phyloP scores from a whole-genome alignment of 2,113 vertebrate genomes.

The Colaptes auratus region DNA sequence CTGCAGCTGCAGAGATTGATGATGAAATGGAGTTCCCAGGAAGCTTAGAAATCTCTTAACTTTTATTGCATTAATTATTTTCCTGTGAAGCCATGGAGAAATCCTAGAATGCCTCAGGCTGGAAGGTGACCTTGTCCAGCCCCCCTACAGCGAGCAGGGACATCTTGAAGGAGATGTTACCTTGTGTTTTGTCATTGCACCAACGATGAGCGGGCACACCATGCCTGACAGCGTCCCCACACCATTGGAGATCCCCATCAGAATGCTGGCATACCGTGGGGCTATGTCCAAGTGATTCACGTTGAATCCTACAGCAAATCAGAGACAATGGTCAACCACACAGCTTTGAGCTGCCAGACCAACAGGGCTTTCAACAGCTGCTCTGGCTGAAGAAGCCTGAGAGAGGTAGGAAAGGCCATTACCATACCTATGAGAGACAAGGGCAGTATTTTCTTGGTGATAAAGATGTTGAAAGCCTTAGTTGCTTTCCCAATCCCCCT shows the following conservation, averaged over 20 bases:
- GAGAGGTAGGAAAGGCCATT: not conserved
- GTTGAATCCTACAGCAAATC: constrained; percentile 87
- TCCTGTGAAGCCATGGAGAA: not conserved
- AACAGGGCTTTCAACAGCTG: not conserved
- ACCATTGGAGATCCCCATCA: constrained; percentile 98
- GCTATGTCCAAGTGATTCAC: constrained; percentile 98
- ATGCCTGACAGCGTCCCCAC: constrained; percentile 96
- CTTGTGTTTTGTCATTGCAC: constrained; percentile 95
- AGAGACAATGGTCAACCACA: not conserved
- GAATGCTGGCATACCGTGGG: constrained; percentile 96
- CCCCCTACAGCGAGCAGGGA: too few relatives aligned
- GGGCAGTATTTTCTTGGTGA: not conserved
- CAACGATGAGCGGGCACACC: constrained; percentile 96
- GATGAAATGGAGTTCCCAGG: not conserved
- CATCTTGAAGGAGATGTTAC: constrained; percentile 65
- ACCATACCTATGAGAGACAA: not conserved
- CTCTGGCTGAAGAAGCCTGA: not conserved
- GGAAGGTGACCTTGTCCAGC: too few relatives aligned
- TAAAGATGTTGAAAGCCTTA: not conserved
- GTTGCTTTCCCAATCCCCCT: not conserved
- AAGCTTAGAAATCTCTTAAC: not conserved
- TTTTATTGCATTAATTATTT: not conserved
- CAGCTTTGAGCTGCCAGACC: not conserved
- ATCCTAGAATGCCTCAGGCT: too few relatives aligned
- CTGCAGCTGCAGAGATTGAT: not conserved